phyloP scores from a whole-genome alignment of 2,113 vertebrate species.

The Dipodomys ordii region DNA sequence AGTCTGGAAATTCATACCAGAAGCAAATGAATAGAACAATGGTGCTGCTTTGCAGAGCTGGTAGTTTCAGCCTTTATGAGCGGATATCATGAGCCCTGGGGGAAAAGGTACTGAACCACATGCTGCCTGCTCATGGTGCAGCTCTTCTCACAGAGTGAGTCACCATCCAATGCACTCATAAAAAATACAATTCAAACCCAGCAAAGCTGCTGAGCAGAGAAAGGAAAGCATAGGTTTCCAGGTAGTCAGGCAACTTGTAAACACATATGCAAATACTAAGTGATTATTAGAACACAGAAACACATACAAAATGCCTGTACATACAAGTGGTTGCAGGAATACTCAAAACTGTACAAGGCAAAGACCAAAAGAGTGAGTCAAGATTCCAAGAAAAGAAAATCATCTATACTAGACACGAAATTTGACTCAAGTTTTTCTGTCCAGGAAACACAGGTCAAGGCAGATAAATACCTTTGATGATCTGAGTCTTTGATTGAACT shows the following conservation, averaged over 20 bases:
- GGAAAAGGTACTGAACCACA: background rate
- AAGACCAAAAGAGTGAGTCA: background rate
- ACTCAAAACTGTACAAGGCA: background rate
- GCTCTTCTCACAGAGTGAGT: background rate
- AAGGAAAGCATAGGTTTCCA: background rate
- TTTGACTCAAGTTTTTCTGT: background rate
- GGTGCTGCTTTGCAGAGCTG: slow-evolving; percentile 63
- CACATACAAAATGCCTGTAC: background rate
- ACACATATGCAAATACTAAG: slow-evolving; percentile 8
- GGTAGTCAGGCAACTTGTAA: background rate
- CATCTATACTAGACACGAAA: background rate
- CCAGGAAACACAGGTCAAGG: background rate
- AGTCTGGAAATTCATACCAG: slow-evolving; percentile 51
- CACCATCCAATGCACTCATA: background rate
- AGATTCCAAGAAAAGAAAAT: slow-evolving; percentile 4
- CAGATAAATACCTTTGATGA: background rate
- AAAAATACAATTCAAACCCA: slow-evolving; percentile 44
- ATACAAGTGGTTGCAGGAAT: background rate
- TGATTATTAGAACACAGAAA: background rate
- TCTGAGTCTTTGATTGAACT: background rate
- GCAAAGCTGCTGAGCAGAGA: background rate
- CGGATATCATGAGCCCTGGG: background rate
- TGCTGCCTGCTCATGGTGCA: background rate
- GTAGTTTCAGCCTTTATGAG: background rate
- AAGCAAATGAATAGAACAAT: slow-evolving; percentile 51